A percentile compares a stretch with the other conserved stretches of the same genome.
These are phyloP conservation scores for Sebastiscus albofasciatus DNA, from an alignment of 2,797 vertebrate species.

Conservation along the genomic window DNA sequence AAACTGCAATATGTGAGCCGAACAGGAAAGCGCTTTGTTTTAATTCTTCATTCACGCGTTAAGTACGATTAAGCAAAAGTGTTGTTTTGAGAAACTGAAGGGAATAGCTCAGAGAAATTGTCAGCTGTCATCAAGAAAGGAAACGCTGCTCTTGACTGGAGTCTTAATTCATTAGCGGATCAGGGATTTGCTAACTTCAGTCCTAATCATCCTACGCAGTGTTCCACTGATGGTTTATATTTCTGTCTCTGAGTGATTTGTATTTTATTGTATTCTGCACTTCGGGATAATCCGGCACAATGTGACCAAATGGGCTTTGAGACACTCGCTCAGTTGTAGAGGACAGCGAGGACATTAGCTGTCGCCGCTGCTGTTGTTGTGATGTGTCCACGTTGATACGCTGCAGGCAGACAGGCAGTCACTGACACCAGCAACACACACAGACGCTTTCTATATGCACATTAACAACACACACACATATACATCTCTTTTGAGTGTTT, in stretches of 20 bases:
- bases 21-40: constrained; percentile 68
- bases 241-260: constrained; percentile 67
- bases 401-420: neutral
- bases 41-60: constrained; percentile 59
- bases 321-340: constrained; percentile 46
- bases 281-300: constrained; percentile 74
- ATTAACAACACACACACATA: neutral
- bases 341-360: constrained; percentile 63
- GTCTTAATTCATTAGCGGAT: constrained; percentile 79
- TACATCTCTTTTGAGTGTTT: neutral
- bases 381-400: neutral
- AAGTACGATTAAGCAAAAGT: constrained; percentile 60
- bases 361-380: neutral
- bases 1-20: constrained; percentile 51
- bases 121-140: constrained; percentile 68
- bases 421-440: neutral
- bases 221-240: constrained; percentile 71
- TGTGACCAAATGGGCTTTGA: constrained; percentile 68
- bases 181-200: constrained; percentile 76
- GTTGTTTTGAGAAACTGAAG: constrained; percentile 59
- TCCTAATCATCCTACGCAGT: constrained; percentile 57
- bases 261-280: constrained; percentile 66
- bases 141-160: constrained; percentile 56
- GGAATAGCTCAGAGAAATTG: constrained; percentile 52
- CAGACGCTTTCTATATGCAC: neutral